Evolutionary conservation across 2,888 invertebrate species (phyloP), one percentile per base, ranked within the genome.

Genomic region (Heliconius sara): DNA sequence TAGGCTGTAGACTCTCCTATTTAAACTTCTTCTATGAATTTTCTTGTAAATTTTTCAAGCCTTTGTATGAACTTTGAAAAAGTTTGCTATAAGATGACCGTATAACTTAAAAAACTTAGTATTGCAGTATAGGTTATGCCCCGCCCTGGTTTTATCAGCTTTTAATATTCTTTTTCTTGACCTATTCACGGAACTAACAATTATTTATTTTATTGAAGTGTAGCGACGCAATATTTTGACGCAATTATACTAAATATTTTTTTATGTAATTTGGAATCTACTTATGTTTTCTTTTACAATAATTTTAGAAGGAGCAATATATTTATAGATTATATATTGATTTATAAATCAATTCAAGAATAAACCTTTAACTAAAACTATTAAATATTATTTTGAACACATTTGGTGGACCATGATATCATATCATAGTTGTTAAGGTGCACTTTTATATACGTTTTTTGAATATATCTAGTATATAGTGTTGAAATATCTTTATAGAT

Each of bases 1-100:
- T 76, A 75, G 80, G 65, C 34, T 74, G 74, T 66, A 22, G 79
- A 82, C 66, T 83, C 79, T 84, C 83, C 81, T 78, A 83, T 60
- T 73, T 67, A 78, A 66, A 74, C 75, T 43, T 72, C 25, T 81
- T 68, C 78, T n/a, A 68, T 70, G 70, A 70, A 70, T 68, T 60
- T 66, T 65, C 43, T 65, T 65, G 65, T 75, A 43, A 75, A 47
- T 66, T 75, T 39, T 60, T 60, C 34, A 60, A 75, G 43, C 19
- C 65, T 75, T 65, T 75, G 27, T 65, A 39, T 25, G 27, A 43
- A 75, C 63, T 75, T 75, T 75, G 12, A 43, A 65, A 65, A 27
- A 19, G 65, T 66, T 47, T 47, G n/a, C 19, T 27, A 75, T 63
- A 47, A 65, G 43, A 75, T 43, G 27, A 43, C 22, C 12, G 25